phyloP scores from a whole-genome alignment of 2,113 vertebrate species.

The Thryonomys swinderianus region DNA sequence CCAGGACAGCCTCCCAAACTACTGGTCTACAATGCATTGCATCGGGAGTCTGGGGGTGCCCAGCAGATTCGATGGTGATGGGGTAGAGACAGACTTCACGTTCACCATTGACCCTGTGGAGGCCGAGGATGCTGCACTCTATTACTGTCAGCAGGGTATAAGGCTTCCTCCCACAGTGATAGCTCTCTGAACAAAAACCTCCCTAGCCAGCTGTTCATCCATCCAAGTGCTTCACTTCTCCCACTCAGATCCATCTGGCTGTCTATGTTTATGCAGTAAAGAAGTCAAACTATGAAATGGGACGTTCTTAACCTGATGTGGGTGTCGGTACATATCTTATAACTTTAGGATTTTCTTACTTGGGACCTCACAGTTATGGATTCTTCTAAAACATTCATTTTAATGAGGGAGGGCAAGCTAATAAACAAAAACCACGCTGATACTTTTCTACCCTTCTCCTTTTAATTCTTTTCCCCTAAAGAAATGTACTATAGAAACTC shows the following conservation, averaged over 20 bases:
- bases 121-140: constrained; percentile 62
- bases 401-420: not conserved
- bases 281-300: not conserved
- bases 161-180: not conserved
- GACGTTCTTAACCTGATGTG: not conserved
- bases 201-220: not conserved
- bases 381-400: not conserved
- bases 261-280: not conserved
- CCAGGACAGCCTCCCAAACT: not conserved
- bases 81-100: not conserved
- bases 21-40: not conserved
- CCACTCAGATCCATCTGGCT: not conserved
- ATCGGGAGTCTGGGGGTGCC: not conserved
- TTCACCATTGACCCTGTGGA: not conserved
- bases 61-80: not conserved
- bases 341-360: not conserved
- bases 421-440: not conserved
- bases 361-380: too few species aligned
- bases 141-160: constrained; percentile 73
- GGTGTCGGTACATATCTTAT: not conserved
- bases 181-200: not conserved
- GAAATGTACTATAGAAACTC: not conserved
- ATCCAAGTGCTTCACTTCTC: not conserved
- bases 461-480: not conserved
- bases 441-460: not conserved